Conservation (phyloP, 2,797 vertebrate genomes). For the Muscicapa striata region DNA sequence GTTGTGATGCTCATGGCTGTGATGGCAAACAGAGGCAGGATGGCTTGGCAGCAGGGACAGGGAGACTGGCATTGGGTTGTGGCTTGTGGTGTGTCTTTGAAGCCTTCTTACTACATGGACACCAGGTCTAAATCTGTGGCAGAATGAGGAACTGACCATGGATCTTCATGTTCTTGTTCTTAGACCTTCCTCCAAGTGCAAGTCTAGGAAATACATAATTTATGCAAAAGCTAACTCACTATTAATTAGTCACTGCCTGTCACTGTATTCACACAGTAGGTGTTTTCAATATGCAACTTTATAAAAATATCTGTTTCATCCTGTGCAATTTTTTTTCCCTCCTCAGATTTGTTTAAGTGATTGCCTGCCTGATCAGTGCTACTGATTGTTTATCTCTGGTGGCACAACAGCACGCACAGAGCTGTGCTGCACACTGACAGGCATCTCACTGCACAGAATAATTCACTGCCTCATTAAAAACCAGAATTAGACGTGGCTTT, state of each 20-base stretch:
- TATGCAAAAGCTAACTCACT: background rate
- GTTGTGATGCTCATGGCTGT: rapidly evolving
- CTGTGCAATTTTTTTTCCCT: background rate
- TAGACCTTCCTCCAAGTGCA: background rate
- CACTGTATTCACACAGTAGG: background rate
- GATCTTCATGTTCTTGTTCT: background rate
- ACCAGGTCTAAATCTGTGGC: background rate
- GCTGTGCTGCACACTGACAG: background rate
- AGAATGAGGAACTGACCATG: background rate
- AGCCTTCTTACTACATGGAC: background rate
- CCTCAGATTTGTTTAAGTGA: constrained; percentile 67
- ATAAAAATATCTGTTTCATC: constrained; percentile 39
- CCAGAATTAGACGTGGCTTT: constrained; percentile 42
- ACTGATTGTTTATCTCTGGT: constrained; percentile 65
- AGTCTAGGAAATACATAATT: background rate
- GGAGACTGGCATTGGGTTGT: background rate
- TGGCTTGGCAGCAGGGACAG: background rate
- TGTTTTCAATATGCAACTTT: background rate
- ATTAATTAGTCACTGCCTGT: background rate
- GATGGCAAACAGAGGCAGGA: background rate
- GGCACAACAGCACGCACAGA: constrained; percentile 2
- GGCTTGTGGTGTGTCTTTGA: background rate
- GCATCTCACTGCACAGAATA: constrained; percentile 35
- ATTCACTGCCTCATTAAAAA: constrained; percentile 65
- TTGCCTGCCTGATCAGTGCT: constrained; percentile 55